These are phyloP conservation scores for Nezara viridula DNA, from an alignment of 2,888 invertebrate species.

Conservation along the genomic window DNA sequence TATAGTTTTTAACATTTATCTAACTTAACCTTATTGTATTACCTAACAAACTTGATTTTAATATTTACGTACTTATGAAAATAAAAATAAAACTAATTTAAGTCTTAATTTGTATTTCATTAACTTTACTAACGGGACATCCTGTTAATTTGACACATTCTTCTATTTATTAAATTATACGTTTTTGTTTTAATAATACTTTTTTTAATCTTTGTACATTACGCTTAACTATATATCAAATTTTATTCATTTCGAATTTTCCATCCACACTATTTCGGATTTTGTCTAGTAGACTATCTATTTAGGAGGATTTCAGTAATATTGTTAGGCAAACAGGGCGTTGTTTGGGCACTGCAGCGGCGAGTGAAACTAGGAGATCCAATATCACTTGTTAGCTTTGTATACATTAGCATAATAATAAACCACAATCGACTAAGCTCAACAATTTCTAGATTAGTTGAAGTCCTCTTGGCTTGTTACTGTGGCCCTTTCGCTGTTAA, in stretches of 20 bases:
- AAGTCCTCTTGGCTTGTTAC: background rate
- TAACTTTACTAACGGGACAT: no score
- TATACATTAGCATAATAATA: slow-evolving; percentile 40
- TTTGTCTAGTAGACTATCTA: background rate
- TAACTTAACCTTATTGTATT: no score
- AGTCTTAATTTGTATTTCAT: no score
- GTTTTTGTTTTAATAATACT: no score
- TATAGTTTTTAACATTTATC: no score
- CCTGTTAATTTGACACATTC: no score
- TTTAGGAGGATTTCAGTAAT: background rate
- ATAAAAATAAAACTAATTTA: no score
- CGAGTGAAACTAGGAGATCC: background rate
- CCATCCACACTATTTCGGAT: background rate
- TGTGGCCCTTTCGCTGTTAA: background rate
- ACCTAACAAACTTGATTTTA: no score
- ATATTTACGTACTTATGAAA: no score
- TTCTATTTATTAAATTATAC: no score
- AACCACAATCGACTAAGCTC: slow-evolving; percentile 36
- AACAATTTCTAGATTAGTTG: slow-evolving; percentile 30
- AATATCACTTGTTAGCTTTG: slow-evolving; percentile 40
- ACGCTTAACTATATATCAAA: background rate
- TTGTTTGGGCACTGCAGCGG: background rate
- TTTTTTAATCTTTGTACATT: background rate
- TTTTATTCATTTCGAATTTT: background rate
- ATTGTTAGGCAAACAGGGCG: background rate